These are phyloP conservation scores for Pocillopora verrucosa DNA, from an alignment of 64 coral and sea anemone species.

Conservation along the genomic window DNA sequence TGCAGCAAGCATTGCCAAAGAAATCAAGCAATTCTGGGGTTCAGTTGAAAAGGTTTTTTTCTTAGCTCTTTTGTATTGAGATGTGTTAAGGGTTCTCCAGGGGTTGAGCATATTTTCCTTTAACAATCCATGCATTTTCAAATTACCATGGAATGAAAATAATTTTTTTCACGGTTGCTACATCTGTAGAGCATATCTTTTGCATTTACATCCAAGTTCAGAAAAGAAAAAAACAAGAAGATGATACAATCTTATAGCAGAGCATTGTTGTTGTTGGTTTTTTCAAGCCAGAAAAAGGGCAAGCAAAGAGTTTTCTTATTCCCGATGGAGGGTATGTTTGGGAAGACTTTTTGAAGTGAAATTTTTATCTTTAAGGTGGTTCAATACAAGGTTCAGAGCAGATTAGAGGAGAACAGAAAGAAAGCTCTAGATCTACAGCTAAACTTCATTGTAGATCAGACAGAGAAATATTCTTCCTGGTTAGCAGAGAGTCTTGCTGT, in stretches of 20 bases:
- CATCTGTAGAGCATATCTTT: no score
- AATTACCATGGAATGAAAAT: neutral
- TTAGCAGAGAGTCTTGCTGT: slow-evolving; percentile 89
- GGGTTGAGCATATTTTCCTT: neutral
- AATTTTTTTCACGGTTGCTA: no score
- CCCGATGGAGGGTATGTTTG: no score
- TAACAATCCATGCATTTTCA: neutral
- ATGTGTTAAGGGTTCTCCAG: neutral
- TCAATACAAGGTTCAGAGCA: slow-evolving; percentile 96
- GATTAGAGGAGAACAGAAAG: slow-evolving; percentile 95
- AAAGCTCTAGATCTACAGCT: slow-evolving; percentile 96
- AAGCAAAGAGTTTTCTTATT: no score
- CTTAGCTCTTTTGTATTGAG: neutral
- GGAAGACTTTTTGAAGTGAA: neutral
- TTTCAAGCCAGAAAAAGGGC: no score
- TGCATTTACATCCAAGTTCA: no score
- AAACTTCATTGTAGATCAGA: slow-evolving; percentile 99
- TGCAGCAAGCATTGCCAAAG: slow-evolving; percentile 90
- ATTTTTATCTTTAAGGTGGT: slow-evolving; percentile 73
- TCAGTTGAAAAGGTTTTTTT: slow-evolving; percentile 94
- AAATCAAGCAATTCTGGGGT: slow-evolving; percentile 95
- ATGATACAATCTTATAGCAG: no score
- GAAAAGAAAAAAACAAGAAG: no score
- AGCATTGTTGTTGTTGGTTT: no score
- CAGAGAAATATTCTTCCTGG: slow-evolving; percentile 99